Evolutionary conservation across 2,888 invertebrate species (phyloP).

Genomic region (Polylopha cassiicola): DNA sequence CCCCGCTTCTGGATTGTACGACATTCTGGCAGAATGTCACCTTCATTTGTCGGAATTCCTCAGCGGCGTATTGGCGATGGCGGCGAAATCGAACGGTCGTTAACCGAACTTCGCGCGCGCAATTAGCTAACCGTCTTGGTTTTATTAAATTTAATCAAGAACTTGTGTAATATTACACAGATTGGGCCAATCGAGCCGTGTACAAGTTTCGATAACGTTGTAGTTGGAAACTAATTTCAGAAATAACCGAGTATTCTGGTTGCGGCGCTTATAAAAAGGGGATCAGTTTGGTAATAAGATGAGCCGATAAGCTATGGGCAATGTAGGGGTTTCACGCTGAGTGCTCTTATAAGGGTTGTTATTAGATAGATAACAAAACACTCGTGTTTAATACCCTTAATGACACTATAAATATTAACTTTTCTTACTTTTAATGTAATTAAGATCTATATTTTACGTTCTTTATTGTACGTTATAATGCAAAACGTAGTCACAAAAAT

Average conservation of each 20-base stretch:
- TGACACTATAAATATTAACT: conserved; percentile 10
- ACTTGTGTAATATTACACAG: conserved; percentile 76
- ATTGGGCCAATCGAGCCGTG: conserved; percentile 72
- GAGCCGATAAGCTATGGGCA: conserved; percentile 38
- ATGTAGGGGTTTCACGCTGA: conserved; percentile 21
- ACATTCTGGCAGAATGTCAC: conserved; percentile 8
- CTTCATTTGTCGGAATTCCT: conserved; percentile 17
- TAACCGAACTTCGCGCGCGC: conserved; percentile 70
- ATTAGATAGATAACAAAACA: conserved; percentile 21
- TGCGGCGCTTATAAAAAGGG: conserved; percentile 66
- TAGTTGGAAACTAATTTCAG: conserved; percentile 74
- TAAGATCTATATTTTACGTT: too few species aligned
- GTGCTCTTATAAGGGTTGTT: conserved; percentile 21
- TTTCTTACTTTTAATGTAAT: too few species aligned
- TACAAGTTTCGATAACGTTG: conserved; percentile 73
- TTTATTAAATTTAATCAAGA: conserved; percentile 78
- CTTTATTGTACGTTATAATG: too few species aligned
- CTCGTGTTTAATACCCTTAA: conserved; percentile 14
- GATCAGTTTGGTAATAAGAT: conserved; percentile 57
- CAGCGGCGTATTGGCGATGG: conserved; percentile 17
- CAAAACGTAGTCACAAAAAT: too few species aligned
- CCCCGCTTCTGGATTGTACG: too few species aligned
- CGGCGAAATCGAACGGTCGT: conserved; percentile 70
- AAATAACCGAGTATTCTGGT: conserved; percentile 67
- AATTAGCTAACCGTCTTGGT: conserved; percentile 74